A percentile compares a stretch with the other conserved stretches of the same genome.
phyloP scores from a whole-genome alignment of 2,888 invertebrate species.

The Orthosia gracilis region DNA sequence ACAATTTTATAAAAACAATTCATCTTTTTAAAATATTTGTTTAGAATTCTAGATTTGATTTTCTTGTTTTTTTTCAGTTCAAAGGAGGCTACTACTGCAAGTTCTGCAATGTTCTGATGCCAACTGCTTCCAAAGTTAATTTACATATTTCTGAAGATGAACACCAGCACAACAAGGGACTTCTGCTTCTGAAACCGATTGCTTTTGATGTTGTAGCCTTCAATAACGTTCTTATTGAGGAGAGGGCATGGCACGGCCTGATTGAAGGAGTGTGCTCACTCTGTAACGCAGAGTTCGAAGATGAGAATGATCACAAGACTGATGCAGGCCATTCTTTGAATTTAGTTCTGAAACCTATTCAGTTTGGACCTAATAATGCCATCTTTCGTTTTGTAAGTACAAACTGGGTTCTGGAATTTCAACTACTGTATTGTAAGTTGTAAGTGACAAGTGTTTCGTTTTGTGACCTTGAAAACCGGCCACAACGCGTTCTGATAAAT shows the following conservation, averaged over 20 bases:
- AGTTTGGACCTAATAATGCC: conserved; percentile 68
- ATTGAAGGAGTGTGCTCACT: conserved; percentile 75
- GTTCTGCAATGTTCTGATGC: conserved; percentile 75
- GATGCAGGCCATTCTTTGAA: conserved; percentile 75
- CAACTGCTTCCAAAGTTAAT: conserved; percentile 73
- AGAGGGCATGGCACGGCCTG: conserved; percentile 80
- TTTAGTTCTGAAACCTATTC: conserved; percentile 73
- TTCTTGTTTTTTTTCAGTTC: conserved; percentile 70
- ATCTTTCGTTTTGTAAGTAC: conserved; percentile 76
- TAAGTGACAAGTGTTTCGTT: too few species aligned
- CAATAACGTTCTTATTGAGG: conserved; percentile 71
- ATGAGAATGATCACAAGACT: conserved; percentile 72
- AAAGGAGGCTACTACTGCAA: conserved; percentile 81
- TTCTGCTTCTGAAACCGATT: conserved; percentile 62
- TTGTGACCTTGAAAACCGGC: too few species aligned
- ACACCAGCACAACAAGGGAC: conserved; percentile 72
- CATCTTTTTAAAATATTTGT: not conserved
- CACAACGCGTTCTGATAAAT: not conserved
- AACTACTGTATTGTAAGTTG: not conserved
- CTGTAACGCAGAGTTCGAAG: conserved; percentile 77
- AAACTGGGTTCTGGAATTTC: not conserved
- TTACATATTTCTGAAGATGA: conserved; percentile 73
- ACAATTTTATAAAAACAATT: too few species aligned
- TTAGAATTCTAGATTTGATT: too few species aligned
- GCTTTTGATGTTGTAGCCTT: conserved; percentile 70